Evolutionary conservation across 2,888 invertebrate genomes (phyloP), one percentile per base, ranked within the genome.

Genomic region (Andrena camellia): DNA sequence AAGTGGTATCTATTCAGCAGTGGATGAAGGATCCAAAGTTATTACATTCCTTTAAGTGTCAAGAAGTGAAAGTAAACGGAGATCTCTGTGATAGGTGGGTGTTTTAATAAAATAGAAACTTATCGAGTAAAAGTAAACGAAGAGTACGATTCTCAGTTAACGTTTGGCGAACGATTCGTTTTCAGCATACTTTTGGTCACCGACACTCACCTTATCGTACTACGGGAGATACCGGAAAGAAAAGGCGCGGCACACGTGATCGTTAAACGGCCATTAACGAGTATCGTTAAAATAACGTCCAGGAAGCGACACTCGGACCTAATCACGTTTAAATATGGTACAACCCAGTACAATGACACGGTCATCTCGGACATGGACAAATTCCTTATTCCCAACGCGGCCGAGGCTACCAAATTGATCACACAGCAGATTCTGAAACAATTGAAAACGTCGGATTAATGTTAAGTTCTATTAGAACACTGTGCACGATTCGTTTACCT

Each of bases 281-380:
- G 98, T 69, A 98, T 99, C 90, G 98, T 99, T 8, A 99, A 98
- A 95, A 99, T 99, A 83, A 99, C 99, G 0, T 99, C 99, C 13
- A 98, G 99, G 93, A 99, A 99, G 94, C 96, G 97, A 76, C 97
- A 98, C 93, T 99, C 99, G 0, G 98, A 99, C 94, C 95, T 99
- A 90, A 99, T 99, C 84, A 99, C 99, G 0, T 99, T 99, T 94
- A 98, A 99, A 94, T 99, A 99, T 93, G 99, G 99, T 4, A 96
- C 97, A 76, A 97, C 97, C 2, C 97, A 97, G 92, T 91, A 90
- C 79, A 97, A 97, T 66, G 97, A 97, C 90, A 96, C 96, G 60
- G 95, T 98, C 52, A 97, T 98, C 80, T 97, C 96, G 0, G 98
- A 98, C 93, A 97, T 98, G 97, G 98, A 98, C 94, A 96, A 97